Percentiles rank a stretch among this genome's conserved stretches.
Evolutionary conservation across 1,140 invertebrate genomes (phyloP).

Genomic region (Scaptomyza hsui): DNA sequence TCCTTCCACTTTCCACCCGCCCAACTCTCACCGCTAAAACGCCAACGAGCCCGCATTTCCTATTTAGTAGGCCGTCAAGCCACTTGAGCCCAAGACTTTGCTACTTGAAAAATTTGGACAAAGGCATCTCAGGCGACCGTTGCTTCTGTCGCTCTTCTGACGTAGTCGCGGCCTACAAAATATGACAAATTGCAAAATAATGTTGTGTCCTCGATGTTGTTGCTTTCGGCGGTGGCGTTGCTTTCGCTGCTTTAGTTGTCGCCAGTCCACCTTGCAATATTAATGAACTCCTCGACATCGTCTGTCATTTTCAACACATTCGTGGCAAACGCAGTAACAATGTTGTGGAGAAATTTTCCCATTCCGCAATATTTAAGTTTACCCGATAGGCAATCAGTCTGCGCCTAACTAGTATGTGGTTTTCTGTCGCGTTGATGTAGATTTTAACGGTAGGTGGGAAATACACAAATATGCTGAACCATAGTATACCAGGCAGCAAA

Average conservation of each 20-base stretch:
- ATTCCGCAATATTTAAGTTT: not conserved
- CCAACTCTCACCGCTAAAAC: too few relatives aligned
- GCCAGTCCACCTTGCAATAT: constrained; percentile 73
- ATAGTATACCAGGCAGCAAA: too few relatives aligned
- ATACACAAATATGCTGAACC: too few relatives aligned
- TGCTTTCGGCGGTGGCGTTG: constrained; percentile 5
- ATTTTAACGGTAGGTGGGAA: too few relatives aligned
- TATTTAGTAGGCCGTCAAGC: constrained; percentile 67
- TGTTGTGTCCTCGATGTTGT: constrained; percentile 55
- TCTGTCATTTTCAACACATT: constrained; percentile 71
- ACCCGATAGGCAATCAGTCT: too few relatives aligned
- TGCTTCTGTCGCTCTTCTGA: constrained; percentile 4
- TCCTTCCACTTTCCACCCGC: not conserved
- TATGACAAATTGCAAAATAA: constrained; percentile 82
- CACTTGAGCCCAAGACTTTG: constrained; percentile 75
- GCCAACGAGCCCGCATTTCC: constrained; percentile 38
- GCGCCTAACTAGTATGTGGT: too few relatives aligned
- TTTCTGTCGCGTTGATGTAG: too few relatives aligned
- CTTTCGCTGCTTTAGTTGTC: constrained; percentile 24
- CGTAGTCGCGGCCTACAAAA: constrained; percentile 58
- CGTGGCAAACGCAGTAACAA: constrained; percentile 37
- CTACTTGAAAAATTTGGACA: constrained; percentile 75
- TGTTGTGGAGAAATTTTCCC: constrained; percentile 11
- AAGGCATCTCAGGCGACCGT: constrained; percentile 34
- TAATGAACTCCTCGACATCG: constrained; percentile 81